These are phyloP conservation scores for Anguilla anguilla DNA, from an alignment of 2,797 vertebrate genomes.

Conservation along the genomic window DNA sequence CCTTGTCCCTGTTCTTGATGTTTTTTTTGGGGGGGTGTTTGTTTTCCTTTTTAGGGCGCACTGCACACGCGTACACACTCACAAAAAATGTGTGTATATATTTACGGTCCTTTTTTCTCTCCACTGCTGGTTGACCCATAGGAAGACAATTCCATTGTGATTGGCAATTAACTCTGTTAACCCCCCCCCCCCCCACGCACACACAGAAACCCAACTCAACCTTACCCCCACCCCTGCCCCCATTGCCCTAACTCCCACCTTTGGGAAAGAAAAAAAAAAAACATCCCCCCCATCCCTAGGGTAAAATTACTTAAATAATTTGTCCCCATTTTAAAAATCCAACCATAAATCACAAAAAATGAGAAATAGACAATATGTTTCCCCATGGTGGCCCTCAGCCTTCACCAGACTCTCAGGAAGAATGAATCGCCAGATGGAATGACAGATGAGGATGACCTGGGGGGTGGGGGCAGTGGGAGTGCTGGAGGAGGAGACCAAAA, in stretches of 20 bases:
- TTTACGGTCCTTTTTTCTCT: slow-evolving; percentile 6
- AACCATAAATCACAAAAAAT: not conserved
- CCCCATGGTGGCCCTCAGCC: not conserved
- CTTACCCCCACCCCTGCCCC: not conserved
- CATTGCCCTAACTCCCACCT: not conserved
- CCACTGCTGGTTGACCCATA: not conserved
- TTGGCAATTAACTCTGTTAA: slow-evolving; percentile 19
- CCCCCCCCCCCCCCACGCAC: not conserved
- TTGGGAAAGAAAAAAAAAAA: not conserved
- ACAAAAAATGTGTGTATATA: slow-evolving; percentile 3
- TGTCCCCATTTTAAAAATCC: not conserved
- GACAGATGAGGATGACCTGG: slow-evolving; percentile 3
- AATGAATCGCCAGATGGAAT: not conserved
- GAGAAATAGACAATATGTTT: not conserved
- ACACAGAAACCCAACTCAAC: not conserved
- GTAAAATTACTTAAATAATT: not conserved
- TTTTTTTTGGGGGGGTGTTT: not conserved
- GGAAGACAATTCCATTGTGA: slow-evolving; percentile 7
- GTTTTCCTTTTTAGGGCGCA: not conserved
- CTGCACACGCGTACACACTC: not conserved
- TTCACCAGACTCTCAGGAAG: not conserved
- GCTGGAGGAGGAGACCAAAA: not conserved
- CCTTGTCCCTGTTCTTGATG: not conserved
- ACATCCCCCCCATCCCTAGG: not conserved
- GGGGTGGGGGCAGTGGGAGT: not conserved